Percentiles rank a stretch among this genome's conserved stretches.
phyloP scores from a whole-genome alignment of 2,888 invertebrate genomes.

The Ramazzottius varieornatus region DNA sequence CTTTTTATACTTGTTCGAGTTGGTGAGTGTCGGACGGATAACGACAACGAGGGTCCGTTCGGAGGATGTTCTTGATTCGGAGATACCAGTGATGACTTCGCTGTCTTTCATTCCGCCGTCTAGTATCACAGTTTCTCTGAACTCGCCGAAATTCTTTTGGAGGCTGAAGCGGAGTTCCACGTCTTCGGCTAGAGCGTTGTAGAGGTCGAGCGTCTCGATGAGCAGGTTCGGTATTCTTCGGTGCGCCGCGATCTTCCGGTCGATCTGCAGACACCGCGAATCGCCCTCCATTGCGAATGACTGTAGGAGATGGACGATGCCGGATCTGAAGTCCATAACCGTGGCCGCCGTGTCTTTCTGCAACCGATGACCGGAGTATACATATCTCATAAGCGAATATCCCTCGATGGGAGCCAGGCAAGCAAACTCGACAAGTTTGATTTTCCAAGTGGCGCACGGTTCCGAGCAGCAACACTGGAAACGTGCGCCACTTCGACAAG shows the following conservation, averaged over 20 bases:
- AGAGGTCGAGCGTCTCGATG: background rate
- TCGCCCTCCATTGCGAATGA: background rate
- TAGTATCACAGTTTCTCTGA: background rate
- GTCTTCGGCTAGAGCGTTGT: background rate
- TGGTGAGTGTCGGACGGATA: background rate
- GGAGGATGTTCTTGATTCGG: background rate
- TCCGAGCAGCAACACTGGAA: too few species aligned
- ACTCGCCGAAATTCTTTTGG: background rate
- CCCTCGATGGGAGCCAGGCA: too few species aligned
- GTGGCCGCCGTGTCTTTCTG: background rate
- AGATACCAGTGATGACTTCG: background rate
- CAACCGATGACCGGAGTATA: too few species aligned
- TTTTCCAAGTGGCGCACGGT: too few species aligned
- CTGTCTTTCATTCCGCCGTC: background rate
- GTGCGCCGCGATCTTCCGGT: background rate
- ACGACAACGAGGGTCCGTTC: background rate
- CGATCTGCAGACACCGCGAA: background rate
- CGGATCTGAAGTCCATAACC: background rate
- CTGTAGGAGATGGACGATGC: background rate
- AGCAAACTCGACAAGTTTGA: too few species aligned
- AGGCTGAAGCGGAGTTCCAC: background rate
- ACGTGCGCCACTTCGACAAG: too few species aligned
- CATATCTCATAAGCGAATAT: too few species aligned
- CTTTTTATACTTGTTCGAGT: background rate
- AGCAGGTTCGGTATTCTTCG: background rate